phyloP scores from a whole-genome alignment of 2,113 vertebrate genomes.

The Pituophis catenifer region DNA sequence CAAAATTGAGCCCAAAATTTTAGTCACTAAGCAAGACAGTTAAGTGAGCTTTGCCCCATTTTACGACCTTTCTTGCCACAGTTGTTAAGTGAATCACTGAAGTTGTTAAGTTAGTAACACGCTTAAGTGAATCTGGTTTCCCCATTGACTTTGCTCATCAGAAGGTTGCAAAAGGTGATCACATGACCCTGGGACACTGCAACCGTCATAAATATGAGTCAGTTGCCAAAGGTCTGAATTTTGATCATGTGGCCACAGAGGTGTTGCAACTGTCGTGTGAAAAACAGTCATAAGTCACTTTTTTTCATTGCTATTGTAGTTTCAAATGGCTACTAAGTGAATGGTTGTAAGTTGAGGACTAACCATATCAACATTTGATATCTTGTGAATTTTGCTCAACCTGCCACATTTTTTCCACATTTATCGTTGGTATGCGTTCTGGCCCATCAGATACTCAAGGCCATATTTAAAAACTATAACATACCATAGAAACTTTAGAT shows the following conservation, averaged over 20 bases:
- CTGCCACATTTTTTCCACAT: not conserved
- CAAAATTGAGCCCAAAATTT: not conserved
- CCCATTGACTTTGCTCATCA: not conserved
- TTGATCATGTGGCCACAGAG: not conserved
- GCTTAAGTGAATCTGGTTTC: not conserved
- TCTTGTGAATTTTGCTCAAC: not conserved
- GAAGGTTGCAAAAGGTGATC: not conserved
- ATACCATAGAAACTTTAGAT: not conserved
- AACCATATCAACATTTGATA: not conserved
- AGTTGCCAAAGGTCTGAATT: not conserved
- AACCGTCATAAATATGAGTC: not conserved
- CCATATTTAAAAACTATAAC: not conserved
- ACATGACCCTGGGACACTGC: not conserved
- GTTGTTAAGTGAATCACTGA: not conserved
- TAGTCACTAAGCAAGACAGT: not conserved
- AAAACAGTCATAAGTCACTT: not conserved
- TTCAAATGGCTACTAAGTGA: not conserved
- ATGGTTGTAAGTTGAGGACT: not conserved
- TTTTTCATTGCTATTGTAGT: not conserved
- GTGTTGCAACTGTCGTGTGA: not conserved
- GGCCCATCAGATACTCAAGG: not conserved
- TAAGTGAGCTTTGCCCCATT: not conserved
- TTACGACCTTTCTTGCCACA: not conserved
- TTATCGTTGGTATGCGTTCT: not conserved
- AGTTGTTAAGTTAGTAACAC: not conserved